Evolutionary conservation across 2,888 invertebrate genomes (phyloP).

Genomic region (Polia nebulosa): DNA sequence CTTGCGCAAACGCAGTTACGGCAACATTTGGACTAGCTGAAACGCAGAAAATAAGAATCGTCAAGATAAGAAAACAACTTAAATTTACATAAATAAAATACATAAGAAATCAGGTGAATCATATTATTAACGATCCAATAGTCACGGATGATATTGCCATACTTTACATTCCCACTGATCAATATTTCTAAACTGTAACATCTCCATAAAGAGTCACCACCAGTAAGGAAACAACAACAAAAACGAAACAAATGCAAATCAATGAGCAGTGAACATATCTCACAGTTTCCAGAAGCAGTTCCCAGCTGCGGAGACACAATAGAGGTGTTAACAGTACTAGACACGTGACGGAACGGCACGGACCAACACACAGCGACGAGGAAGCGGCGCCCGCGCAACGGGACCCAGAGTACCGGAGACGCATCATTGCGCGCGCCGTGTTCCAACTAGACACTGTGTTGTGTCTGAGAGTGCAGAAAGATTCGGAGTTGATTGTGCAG

Average conservation of each 20-base stretch:
- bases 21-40: neutral
- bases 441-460: slow-evolving; percentile 45
- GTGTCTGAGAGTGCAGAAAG: neutral
- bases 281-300: slow-evolving; percentile 40
- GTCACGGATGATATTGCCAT: neutral
- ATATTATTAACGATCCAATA: neutral
- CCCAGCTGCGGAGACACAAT: slow-evolving; percentile 43
- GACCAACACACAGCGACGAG: slow-evolving; percentile 37
- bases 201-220: neutral
- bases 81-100: neutral
- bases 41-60: too few relatives aligned
- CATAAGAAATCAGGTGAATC: neutral
- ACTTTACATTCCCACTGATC: neutral
- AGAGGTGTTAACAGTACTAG: slow-evolving; percentile 47
- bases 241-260: slow-evolving; percentile 21
- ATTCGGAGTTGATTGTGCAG: neutral
- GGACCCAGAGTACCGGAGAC: slow-evolving; percentile 37
- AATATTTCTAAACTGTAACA: slow-evolving; percentile 20
- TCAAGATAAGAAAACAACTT: neutral
- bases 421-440: slow-evolving; percentile 33
- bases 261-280: slow-evolving; percentile 33
- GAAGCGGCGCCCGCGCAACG: slow-evolving; percentile 39
- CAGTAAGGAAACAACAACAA: slow-evolving; percentile 24
- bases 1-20: slow-evolving; percentile 29
- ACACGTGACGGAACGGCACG: slow-evolving; percentile 26